These are phyloP conservation scores for Anhinga rufa DNA, from an alignment of 2,113 vertebrate species.

Conservation along the genomic window DNA sequence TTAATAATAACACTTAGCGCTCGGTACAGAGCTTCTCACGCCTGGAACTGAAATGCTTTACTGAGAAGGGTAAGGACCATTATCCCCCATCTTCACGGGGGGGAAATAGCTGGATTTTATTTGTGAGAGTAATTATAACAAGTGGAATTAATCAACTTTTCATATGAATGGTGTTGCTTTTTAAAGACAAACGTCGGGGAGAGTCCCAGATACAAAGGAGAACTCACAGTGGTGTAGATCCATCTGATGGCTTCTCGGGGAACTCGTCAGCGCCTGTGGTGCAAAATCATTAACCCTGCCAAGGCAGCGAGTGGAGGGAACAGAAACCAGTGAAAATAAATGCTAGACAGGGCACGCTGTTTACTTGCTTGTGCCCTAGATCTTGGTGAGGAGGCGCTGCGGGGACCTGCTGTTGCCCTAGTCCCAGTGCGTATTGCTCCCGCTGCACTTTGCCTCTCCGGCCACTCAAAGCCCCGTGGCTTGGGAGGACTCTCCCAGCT, in stretches of 20 bases:
- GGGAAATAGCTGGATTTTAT: slow-evolving; percentile 6
- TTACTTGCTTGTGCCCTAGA: neutral
- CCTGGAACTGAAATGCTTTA: neutral
- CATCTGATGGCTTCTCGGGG: slow-evolving; percentile 8
- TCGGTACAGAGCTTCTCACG: slow-evolving; percentile 11
- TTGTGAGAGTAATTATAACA: slow-evolving; percentile 25
- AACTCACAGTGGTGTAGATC: neutral
- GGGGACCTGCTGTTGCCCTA: neutral
- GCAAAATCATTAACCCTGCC: neutral
- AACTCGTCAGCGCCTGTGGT: neutral
- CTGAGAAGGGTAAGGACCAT: slow-evolving; percentile 1
- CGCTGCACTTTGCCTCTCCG: neutral
- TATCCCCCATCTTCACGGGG: neutral
- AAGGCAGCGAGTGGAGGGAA: neutral
- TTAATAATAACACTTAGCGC: slow-evolving; percentile 34
- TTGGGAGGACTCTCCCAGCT: neutral
- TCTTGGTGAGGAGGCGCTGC: neutral
- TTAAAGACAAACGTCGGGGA: neutral
- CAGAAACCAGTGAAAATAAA: neutral
- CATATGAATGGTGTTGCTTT: neutral
- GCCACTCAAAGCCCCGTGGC: rapidly evolving
- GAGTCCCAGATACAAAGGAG: neutral
- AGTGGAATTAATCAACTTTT: slow-evolving; percentile 49
- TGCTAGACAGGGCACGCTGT: rapidly evolving
- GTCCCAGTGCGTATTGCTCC: rapidly evolving